Base-by-base conservation (phyloP, 2,797 vertebrate species). In the Telmatherina bonti region DNA sequence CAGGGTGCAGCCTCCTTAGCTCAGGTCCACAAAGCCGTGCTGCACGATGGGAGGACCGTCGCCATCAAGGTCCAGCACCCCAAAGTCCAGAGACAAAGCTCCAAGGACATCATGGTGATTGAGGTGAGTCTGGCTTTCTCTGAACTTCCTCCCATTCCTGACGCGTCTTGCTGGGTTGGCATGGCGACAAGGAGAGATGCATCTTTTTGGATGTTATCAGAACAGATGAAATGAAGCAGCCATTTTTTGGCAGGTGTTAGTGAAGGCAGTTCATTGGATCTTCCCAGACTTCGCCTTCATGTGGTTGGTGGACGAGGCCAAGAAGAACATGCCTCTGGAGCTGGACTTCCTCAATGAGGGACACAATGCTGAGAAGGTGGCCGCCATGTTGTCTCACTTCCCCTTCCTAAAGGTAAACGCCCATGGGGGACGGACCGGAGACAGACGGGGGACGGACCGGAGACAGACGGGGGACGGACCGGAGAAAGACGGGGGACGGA, bases 61-160 rank as follows among this genome's bases (percentile, higher is more conserved):
- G 98, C 98, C 0, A 95, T 99, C 78, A 99, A 99, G 91, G 96
- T 99, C 61, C 98, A 99, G 83, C 98, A 99, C 88, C 97, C 97
- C 1, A 99, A 98, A 84, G 98, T 99, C 31, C 96, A 96, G 84
- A 83, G 83, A 29, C 98, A 99, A 90, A 97, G 96, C 85, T 93
- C 95, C 35, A 96, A 94, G 90, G 98, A 99, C 92, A 96, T 99
- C 78, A 74, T 96, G 33, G 93, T 98, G 75, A 99, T 99, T 93
- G 97, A 99, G 96, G 98, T 99, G 71, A 85, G 92, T 69, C 8
- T n/a, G 10, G 9, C 33, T 6, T 33, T 8, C 33, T 6, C n/a
- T n/a, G n/a, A n/a, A n/a, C n/a, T n/a, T n/a, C n/a, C n/a, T n/a
- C n/a, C n/a, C n/a, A n/a, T n/a, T n/a, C n/a, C n/a, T n/a, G n/a